Base-by-base conservation (phyloP, 2,888 invertebrate genomes). In the Rhorus exstirpatorius region DNA sequence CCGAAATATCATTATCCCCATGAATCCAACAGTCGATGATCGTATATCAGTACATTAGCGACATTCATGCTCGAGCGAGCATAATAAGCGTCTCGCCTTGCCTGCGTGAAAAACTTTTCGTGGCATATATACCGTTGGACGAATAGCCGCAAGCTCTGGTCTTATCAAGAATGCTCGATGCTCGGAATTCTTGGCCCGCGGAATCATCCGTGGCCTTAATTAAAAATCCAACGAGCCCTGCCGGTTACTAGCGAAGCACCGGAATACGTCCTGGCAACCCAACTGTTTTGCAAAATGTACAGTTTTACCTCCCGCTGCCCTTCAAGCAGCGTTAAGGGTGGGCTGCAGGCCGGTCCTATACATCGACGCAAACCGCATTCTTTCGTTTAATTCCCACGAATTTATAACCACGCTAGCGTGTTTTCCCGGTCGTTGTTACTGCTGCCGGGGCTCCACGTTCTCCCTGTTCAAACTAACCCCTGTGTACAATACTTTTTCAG, bases 351-450 rank as follows among this genome's bases (percentile, higher is more conserved):
- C 84, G 90, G 86, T 90, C 89, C 91, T 89, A n/a, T n/a, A 91
- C 91, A 90, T 91, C 92, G 89, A 89, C 89, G 88, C 89, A 90
- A 91, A 92, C 92, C 92, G 89, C 93, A 93, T 93, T 92, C 93
- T 92, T 93, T 91, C 92, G 92, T 93, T 93, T 93, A 93, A 93
- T 92, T 93, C 92, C 92, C 90, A 90, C 90, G 91, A 92, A 93
- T 93, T 93, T 93, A 93, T 92, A 92, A 79, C 79, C 83, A 53
- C 7, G 79, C 71, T 31, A 63, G 70, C 38, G 38, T 51, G 67
- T 77, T 79, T 82, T 71, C 65, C 53, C 61, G 38, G 79, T 79
- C 79, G 79, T 83, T 61, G 79, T 71, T 75, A 79, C 60, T 51
- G 26, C 61, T 65, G 51, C 71, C 58, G 53, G 55, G 53, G 55